Base-by-base conservation (phyloP, 2,888 invertebrate species). In the Latrodectus hesperus region DNA sequence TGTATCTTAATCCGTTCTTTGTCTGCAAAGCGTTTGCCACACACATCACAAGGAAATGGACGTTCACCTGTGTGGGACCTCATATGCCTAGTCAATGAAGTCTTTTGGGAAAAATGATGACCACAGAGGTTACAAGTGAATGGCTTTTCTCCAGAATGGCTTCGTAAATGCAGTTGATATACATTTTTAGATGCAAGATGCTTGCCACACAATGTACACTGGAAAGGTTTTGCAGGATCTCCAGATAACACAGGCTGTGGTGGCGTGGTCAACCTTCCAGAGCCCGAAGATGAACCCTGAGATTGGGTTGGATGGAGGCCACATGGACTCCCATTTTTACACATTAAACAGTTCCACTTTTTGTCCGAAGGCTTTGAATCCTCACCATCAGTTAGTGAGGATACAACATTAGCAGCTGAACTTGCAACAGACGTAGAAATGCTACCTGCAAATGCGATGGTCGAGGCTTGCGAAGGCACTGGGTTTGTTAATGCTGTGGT, bases 101-200 rank as follows among this genome's bases (percentile, higher is more conserved):
- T 96, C 92, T 95, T 96, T 91, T 96, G 95, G 11, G 95, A 94
- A 91, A 96, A 96, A 90, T 94, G 94, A 91, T 95, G 95, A 60
- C 94, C 94, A 92, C 96, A 96, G 64, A 95, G 93, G 86, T 95
- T 94, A 91, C 96, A 96, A 9, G 93, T 93, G 92, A 94, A 95
- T 91, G 94, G 95, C 92, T 95, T 95, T 76, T 95, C 94, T 0
- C 95, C 95, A 0, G 95, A 94, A 91, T 96, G 96, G 0, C 95
- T 94, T 11, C 94, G 93, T 91, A 94, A 94, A 91, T 96, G 96
- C 60, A 90, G 82, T 75, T 90, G 90, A 80, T 90, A 90, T 64
- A 90, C 90, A 68, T 90, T 90, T 67, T 90, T 90, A 12, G 90
- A 90, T 16, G 90, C 90, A 77, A 90, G 84, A 68, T 90, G 89